phyloP scores from a whole-genome alignment of 2,797 vertebrate genomes.

The Pseudochirops corinnae region DNA sequence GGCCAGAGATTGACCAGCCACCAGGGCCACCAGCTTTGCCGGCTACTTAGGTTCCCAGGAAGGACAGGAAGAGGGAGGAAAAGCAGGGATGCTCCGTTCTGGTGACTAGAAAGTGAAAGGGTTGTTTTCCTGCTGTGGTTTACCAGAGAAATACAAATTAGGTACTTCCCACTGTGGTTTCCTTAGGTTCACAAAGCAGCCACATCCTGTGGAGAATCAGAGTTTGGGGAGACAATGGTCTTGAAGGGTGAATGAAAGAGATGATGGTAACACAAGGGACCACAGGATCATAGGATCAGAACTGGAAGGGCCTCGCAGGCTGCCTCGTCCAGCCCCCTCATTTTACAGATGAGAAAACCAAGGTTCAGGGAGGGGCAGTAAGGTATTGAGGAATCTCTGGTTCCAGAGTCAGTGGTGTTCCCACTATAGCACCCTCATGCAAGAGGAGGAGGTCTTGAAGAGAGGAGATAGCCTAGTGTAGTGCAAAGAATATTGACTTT shows the following conservation, averaged over 20 bases:
- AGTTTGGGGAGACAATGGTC: background rate
- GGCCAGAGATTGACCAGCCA: background rate
- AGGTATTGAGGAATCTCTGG: background rate
- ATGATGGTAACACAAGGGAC: background rate
- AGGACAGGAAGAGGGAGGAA: background rate
- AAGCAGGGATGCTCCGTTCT: background rate
- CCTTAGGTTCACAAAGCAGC: background rate
- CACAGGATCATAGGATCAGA: background rate
- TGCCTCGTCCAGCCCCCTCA: background rate
- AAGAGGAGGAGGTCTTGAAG: background rate
- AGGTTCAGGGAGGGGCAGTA: background rate
- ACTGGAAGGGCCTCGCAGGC: background rate
- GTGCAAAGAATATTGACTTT: background rate
- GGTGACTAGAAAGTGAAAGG: background rate
- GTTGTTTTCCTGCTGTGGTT: background rate
- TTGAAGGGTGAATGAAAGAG: background rate
- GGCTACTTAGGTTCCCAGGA: constrained; percentile 11
- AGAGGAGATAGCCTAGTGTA: background rate
- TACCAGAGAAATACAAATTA: background rate
- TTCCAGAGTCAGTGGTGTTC: background rate
- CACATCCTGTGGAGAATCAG: background rate
- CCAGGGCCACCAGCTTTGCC: background rate
- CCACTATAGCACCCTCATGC: background rate
- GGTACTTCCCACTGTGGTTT: background rate
- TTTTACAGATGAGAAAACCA: background rate